Evolutionary conservation across 2,888 invertebrate species (phyloP), one percentile per base, ranked within the genome.

Genomic region (Morpho deidamia): DNA sequence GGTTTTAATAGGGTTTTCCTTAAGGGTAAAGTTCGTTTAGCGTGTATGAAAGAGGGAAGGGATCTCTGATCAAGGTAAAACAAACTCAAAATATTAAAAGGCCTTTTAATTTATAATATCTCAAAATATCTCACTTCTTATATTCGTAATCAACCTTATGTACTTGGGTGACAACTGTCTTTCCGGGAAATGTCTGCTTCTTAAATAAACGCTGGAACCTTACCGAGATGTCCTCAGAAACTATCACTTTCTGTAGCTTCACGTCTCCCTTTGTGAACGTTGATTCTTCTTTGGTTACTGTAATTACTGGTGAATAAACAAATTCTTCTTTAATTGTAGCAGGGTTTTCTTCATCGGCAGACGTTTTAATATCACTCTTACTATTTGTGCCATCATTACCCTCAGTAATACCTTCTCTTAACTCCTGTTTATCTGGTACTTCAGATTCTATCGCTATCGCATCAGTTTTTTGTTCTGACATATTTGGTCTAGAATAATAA

Each of bases 131-230:
- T 56, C 23, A 49, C 39, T 60, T 52, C 38, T 56, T 60, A n/a
- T 81, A 80, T 40, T 78, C 82, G 61, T 84, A 86, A 53, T 85
- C 79, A 61, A 82, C 69, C 40, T 71, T 80, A 43, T 86, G 81
- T 0, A 85, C 63, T 32, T 75, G 72, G 0, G 78, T 78, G 0
- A 80, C 73, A 0, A 84, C 72, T 3, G 81, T 80, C 65, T 84
- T 82, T 0, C 82, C 83, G 0, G 79, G 78, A 11, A 62, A 53
- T 0, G 71, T 74, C 42, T 80, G 69, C 51, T 83, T 83, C 63
- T 78, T 85, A 63, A 85, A 83, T 66, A 87, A 68, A 69, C 88
- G 81, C 58, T 80, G 74, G 56, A 72, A 83, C 61, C 78, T 83
- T 57, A 86, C 74, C 63, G 85, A 74, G 0, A 87, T 70, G 11